phyloP scores from a whole-genome alignment of 2,797 vertebrate genomes.

The Esox masquinongy region DNA sequence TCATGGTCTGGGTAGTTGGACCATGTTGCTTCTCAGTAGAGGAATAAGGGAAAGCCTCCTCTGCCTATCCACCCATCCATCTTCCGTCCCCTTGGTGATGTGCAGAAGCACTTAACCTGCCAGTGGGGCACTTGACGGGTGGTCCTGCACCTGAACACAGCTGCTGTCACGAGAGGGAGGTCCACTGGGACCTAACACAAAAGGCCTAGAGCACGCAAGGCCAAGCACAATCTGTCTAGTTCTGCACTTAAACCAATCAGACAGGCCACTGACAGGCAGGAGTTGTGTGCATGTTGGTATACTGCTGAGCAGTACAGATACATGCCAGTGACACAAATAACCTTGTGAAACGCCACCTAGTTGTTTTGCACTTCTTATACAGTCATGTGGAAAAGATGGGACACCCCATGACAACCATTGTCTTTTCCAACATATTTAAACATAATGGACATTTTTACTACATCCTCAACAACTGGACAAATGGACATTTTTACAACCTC shows the following conservation, averaged over 20 bases:
- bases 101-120: conserved; percentile 75
- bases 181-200: conserved; percentile 66
- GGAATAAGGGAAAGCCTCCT: conserved; percentile 33
- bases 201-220: conserved; percentile 67
- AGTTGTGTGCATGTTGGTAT: conserved; percentile 37
- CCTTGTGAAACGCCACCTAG: conserved; percentile 39
- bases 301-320: conserved; percentile 52
- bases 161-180: conserved; percentile 70
- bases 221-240: conserved; percentile 68
- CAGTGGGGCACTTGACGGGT: conserved; percentile 62
- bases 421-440: too few relatives aligned
- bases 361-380: neutral
- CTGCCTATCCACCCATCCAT: conserved; percentile 24
- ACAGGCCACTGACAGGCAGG: conserved; percentile 40
- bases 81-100: conserved; percentile 59
- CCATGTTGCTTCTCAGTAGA: conserved; percentile 8
- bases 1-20: conserved; percentile 1
- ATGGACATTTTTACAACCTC: too few relatives aligned
- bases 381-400: too few relatives aligned
- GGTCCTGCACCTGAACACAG: conserved; percentile 63
- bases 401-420: too few relatives aligned
- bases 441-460: too few relatives aligned
- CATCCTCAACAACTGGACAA: too few relatives aligned
- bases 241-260: conserved; percentile 35
- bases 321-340: conserved; percentile 12